phyloP scores from a whole-genome alignment of 1,140 invertebrate genomes.

The Ladona fulva region DNA sequence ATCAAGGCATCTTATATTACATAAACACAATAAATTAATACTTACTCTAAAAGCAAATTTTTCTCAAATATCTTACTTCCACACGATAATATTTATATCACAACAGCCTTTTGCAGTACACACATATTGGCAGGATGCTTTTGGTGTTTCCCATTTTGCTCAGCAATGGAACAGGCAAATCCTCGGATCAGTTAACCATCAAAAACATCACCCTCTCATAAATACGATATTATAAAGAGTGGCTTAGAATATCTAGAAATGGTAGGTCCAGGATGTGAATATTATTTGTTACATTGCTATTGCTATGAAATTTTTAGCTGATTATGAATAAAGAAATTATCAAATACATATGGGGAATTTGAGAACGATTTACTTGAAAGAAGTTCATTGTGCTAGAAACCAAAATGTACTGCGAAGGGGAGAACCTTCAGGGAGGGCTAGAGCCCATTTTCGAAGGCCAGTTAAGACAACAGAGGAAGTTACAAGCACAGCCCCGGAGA shows the following conservation, averaged over 20 bases:
- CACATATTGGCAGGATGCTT: neutral
- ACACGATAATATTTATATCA: neutral
- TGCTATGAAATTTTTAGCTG: neutral
- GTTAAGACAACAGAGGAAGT: constrained; percentile 73
- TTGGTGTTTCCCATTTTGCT: neutral
- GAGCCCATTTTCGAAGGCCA: constrained; percentile 75
- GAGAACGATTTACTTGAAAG: neutral
- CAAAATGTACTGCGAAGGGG: constrained; percentile 50
- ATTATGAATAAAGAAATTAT: neutral
- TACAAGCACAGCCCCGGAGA: constrained; percentile 74
- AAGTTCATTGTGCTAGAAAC: constrained; percentile 46
- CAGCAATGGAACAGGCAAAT: neutral
- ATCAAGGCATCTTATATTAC: neutral
- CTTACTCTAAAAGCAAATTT: no score
- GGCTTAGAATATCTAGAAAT: neutral
- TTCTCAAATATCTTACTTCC: neutral
- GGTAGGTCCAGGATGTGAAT: neutral
- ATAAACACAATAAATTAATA: neutral
- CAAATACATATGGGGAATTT: neutral
- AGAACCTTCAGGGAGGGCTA: constrained; percentile 63
- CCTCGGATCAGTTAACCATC: neutral
- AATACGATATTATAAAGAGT: neutral
- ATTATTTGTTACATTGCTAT: neutral
- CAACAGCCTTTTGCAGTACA: neutral
- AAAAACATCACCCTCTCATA: neutral